A percentile compares a stretch with the other conserved stretches of the same genome.
Evolutionary conservation across 2,113 vertebrate genomes (phyloP).

Genomic region (Psittacula cyanocephala): DNA sequence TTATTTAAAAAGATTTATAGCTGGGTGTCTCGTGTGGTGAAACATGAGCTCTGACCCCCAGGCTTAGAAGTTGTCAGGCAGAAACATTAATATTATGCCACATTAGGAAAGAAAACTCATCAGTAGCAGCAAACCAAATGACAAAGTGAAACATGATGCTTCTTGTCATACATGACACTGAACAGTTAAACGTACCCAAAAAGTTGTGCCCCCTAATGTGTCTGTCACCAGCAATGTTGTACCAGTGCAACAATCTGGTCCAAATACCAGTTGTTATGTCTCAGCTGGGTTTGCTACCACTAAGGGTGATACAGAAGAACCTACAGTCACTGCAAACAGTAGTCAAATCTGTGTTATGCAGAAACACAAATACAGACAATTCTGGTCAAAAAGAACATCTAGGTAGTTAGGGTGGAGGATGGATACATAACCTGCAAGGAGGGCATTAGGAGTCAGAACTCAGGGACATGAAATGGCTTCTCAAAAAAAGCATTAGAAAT

Average conservation of each 20-base stretch:
- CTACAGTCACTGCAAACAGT: neutral
- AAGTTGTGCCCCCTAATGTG: slow-evolving; percentile 15
- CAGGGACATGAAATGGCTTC: neutral
- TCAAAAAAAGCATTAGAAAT: neutral
- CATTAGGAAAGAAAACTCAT: slow-evolving; percentile 68
- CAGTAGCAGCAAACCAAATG: slow-evolving; percentile 63
- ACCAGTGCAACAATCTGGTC: neutral
- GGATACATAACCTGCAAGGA: neutral
- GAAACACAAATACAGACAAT: neutral
- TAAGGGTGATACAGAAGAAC: neutral
- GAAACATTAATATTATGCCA: slow-evolving; percentile 92
- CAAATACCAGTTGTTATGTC: neutral
- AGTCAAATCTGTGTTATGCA: neutral
- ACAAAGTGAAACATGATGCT: slow-evolving; percentile 53
- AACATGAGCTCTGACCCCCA: slow-evolving; percentile 89
- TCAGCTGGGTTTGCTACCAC: neutral
- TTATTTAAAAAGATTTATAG: slow-evolving; percentile 99
- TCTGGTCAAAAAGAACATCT: neutral
- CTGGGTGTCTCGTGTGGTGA: slow-evolving; percentile 85
- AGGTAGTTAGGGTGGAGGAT: neutral
- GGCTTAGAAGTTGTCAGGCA: slow-evolving; percentile 82
- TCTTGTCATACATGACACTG: slow-evolving; percentile 31
- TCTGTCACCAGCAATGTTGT: neutral
- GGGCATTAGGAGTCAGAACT: neutral
- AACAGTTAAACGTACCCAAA: slow-evolving; percentile 29